Conservation (phyloP, 2,797 vertebrate genomes). For the Novumbra hubbsi region DNA sequence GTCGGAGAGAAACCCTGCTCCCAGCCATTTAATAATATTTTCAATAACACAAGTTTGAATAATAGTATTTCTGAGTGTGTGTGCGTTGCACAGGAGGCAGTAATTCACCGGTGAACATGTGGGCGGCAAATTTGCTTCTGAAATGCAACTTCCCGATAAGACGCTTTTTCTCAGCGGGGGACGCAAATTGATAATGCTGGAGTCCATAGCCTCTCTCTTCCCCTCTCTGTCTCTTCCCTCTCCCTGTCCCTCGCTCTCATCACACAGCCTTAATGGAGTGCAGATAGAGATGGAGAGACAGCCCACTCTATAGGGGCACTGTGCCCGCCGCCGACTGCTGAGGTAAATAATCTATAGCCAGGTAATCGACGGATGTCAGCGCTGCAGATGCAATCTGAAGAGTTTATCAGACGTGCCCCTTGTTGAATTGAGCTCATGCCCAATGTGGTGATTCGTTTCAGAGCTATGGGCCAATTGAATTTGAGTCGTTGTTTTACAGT, state of each 20-base stretch:
- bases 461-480: conserved; percentile 11
- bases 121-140: conserved; percentile 50
- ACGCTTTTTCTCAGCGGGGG: conserved; percentile 50
- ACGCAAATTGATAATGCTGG: conserved; percentile 47
- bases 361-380: conserved; percentile 29
- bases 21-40: background rate
- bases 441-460: conserved; percentile 13
- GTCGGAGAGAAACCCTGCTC: background rate
- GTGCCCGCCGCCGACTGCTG: background rate
- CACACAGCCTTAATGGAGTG: conserved; percentile 61
- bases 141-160: conserved; percentile 39
- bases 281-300: conserved; percentile 55
- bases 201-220: conserved; percentile 50
- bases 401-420: conserved; percentile 44
- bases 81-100: conserved; percentile 20
- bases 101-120: conserved; percentile 50
- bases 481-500: conserved; percentile 16
- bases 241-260: conserved; percentile 38
- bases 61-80: conserved; percentile 12
- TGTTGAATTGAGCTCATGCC: conserved; percentile 46
- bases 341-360: conserved; percentile 51
- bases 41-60: background rate
- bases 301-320: conserved; percentile 36
- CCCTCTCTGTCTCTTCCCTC: conserved; percentile 10
- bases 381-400: conserved; percentile 18